Percentiles rank a stretch among this genome's conserved stretches.
Conservation (phyloP, 2,113 vertebrate genomes). For the Poecile atricapillus region DNA sequence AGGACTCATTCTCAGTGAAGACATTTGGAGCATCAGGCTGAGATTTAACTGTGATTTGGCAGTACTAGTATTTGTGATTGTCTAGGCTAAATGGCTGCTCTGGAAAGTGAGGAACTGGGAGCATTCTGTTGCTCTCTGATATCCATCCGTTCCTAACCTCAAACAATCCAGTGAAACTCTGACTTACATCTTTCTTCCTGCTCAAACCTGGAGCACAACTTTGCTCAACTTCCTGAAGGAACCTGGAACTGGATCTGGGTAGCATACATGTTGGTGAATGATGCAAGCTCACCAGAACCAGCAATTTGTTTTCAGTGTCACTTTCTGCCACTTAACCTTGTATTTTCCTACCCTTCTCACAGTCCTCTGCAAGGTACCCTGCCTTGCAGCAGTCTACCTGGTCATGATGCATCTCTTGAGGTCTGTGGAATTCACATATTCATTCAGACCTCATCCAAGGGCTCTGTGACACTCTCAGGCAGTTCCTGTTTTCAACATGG, state of each 20-base stretch:
- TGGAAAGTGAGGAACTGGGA: background rate
- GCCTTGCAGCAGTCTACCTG: background rate
- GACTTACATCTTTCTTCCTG: background rate
- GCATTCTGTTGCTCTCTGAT: background rate
- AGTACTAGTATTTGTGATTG: background rate
- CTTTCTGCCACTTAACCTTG: background rate
- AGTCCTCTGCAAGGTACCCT: background rate
- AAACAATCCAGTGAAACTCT: background rate
- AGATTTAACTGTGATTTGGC: conserved; percentile 19
- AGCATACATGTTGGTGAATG: background rate
- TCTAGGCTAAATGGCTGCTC: conserved; percentile 20
- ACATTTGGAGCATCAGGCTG: conserved; percentile 23
- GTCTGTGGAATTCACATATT: background rate
- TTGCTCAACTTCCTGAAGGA: background rate
- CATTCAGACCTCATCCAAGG: background rate
- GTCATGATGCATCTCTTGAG: background rate
- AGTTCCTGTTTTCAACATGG: background rate
- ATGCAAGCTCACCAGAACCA: background rate
- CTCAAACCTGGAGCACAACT: background rate
- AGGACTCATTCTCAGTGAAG: conserved; percentile 18
- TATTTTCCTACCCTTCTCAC: background rate
- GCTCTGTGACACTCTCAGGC: background rate
- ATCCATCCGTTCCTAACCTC: background rate
- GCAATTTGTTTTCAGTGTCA: background rate
- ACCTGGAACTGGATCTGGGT: background rate